These are phyloP conservation scores for Maniola hyperantus DNA, from an alignment of 2,888 invertebrate species.

Conservation along the genomic window DNA sequence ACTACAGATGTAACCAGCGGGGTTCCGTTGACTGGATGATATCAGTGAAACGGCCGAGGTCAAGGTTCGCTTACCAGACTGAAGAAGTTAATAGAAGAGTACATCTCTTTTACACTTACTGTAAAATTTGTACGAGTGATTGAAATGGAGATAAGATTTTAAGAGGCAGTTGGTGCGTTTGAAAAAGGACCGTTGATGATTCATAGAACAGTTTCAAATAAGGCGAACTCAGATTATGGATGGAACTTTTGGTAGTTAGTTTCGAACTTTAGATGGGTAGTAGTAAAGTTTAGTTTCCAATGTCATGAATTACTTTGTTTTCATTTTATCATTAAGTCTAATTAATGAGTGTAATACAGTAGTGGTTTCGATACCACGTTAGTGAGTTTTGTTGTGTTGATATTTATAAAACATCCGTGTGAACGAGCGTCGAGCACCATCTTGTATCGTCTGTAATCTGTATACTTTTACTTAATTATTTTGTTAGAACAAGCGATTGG, in stretches of 20 bases:
- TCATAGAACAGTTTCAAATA: slow-evolving; percentile 33
- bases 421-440: neutral
- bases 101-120: slow-evolving; percentile 36
- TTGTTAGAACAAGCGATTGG: no score
- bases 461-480: no score
- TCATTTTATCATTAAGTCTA: slow-evolving; percentile 23
- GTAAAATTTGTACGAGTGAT: slow-evolving; percentile 22
- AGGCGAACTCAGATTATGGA: slow-evolving; percentile 10
- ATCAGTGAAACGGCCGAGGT: slow-evolving; percentile 54
- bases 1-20: slow-evolving; percentile 26
- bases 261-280: neutral
- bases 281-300: slow-evolving; percentile 7
- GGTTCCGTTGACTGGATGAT: slow-evolving; percentile 49
- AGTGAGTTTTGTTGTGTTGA: slow-evolving; percentile 1
- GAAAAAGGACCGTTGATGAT: slow-evolving; percentile 44
- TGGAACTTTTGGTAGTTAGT: neutral
- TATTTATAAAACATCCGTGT: neutral
- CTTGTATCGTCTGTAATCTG: neutral
- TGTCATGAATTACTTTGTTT: neutral
- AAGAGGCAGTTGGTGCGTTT: slow-evolving; percentile 31
- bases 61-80: slow-evolving; percentile 66
- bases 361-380: slow-evolving; percentile 6
- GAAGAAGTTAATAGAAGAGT: slow-evolving; percentile 25
- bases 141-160: slow-evolving; percentile 33
- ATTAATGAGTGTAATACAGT: slow-evolving; percentile 23